Evolutionary conservation across 2,797 vertebrate species (phyloP).

Genomic region (Sebastes hubbsi): DNA sequence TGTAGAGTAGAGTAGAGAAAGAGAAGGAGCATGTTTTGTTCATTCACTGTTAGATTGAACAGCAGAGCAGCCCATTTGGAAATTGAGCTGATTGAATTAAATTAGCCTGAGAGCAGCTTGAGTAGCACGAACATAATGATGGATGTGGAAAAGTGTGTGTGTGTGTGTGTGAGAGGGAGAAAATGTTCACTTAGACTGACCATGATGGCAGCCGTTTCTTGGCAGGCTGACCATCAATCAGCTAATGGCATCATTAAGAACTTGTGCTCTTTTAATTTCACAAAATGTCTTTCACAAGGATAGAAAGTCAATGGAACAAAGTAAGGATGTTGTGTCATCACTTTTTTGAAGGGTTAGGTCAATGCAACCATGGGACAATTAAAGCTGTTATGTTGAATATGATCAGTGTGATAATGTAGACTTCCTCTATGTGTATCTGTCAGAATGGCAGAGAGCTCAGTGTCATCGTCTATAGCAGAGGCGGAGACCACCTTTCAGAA

Average conservation of each 20-base stretch:
- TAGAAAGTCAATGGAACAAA: neutral
- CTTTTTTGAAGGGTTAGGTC: neutral
- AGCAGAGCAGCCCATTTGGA: constrained; percentile 42
- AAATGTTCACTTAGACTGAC: constrained; percentile 24
- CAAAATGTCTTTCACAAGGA: neutral
- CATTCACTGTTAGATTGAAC: neutral
- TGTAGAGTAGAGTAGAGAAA: neutral
- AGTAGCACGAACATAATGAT: constrained; percentile 38
- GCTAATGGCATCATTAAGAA: constrained; percentile 46
- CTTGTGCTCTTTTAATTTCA: neutral
- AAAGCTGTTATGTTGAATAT: neutral
- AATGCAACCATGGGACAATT: neutral
- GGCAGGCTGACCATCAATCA: constrained; percentile 42
- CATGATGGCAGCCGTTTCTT: constrained; percentile 27
- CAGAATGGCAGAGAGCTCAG: constrained; percentile 79
- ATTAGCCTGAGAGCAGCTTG: constrained; percentile 34
- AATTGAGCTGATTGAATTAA: constrained; percentile 66
- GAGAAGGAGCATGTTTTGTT: neutral
- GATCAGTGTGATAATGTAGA: neutral
- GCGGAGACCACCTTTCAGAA: constrained; percentile 83
- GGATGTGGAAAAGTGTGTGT: constrained; percentile 9
- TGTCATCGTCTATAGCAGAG: constrained; percentile 50
- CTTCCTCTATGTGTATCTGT: neutral
- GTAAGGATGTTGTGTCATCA: neutral
- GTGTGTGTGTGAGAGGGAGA: neutral